Percentiles rank a stretch among this genome's conserved stretches.
Conservation (phyloP, 1,140 invertebrate species). For the Maniola jurtina region DNA sequence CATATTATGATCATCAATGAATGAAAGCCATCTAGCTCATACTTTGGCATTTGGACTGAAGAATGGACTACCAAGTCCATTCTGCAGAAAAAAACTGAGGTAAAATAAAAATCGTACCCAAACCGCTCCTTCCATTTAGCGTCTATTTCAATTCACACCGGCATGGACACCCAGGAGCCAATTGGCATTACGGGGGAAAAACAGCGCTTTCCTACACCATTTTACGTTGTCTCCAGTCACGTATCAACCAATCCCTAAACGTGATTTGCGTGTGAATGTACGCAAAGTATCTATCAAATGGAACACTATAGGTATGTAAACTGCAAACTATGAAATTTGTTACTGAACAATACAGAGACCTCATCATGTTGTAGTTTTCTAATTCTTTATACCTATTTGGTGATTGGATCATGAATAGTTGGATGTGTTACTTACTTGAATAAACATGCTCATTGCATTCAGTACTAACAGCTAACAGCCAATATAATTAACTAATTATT, state of each 20-base stretch:
- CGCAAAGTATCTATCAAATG: conserved; percentile 34
- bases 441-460: too few species aligned
- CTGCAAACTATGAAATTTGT: conserved; percentile 34
- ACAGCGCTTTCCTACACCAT: conserved; percentile 35
- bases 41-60: background rate
- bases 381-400: too few species aligned
- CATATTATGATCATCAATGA: background rate
- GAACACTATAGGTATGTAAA: conserved; percentile 20
- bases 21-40: background rate
- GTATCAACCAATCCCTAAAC: conserved; percentile 37
- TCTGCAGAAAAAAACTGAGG: too few species aligned
- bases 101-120: conserved; percentile 21
- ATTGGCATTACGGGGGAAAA: conserved; percentile 36
- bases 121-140: conserved; percentile 26
- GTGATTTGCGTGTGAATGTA: conserved; percentile 31
- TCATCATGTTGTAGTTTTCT: too few species aligned
- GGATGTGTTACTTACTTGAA: too few species aligned
- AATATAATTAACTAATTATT: too few species aligned
- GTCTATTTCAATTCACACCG: conserved; percentile 36
- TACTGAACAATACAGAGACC: background rate
- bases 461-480: too few species aligned
- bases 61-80: background rate
- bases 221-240: conserved; percentile 33
- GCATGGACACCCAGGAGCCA: conserved; percentile 31
- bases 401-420: too few species aligned